Evolutionary conservation across 2,888 invertebrate species (phyloP), one percentile per base, ranked within the genome.

Genomic region (Heliothis peltigera): DNA sequence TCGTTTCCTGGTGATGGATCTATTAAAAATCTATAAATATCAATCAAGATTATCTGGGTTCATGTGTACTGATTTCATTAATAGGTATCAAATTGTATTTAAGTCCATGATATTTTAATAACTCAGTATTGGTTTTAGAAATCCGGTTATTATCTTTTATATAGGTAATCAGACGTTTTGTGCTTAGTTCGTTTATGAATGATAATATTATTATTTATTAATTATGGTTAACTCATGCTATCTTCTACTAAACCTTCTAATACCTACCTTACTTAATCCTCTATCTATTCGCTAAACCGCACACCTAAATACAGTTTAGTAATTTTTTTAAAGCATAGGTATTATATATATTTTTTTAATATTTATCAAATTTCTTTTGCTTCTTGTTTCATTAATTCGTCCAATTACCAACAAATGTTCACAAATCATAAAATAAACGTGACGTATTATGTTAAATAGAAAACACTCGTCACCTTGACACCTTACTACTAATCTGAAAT

Each of bases 401-500:
- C 28, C 28, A 28, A 10, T 28, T 28, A 10, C 28, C 8, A 10
- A 10, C 28, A 28, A 28, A 28, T 10, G 12, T 15, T n/a, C 39
- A 39, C 6, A 39, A 35, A 39, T n/a, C 39, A 39, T 1, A 5
- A 4, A 39, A 39, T 32, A 12, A 12, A n/a, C 4, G 39, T n/a
- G 35, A 15, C 15, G 15, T 15, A 44, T 35, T 68, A 75, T 71
- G 70, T 69, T 76, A 79, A 79, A 79, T 76, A 77, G 74, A 79
- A 75, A 80, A 70, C 65, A 72, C 58, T 56, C 69, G 64, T 77
- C 83, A 74, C 85, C 85, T 84, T 86, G 85, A 84, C 83, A 80
- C 73, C 22, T 52, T 56, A 18, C 12, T 56, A 70, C 64, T 73
- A 80, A 75, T 83, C 80, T 80, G 54, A 71, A 62, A 59, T 46